Evolutionary conservation across 1,140 invertebrate species (phyloP), one percentile per base, ranked within the genome.

Genomic region (Calliopsis andreniformis): DNA sequence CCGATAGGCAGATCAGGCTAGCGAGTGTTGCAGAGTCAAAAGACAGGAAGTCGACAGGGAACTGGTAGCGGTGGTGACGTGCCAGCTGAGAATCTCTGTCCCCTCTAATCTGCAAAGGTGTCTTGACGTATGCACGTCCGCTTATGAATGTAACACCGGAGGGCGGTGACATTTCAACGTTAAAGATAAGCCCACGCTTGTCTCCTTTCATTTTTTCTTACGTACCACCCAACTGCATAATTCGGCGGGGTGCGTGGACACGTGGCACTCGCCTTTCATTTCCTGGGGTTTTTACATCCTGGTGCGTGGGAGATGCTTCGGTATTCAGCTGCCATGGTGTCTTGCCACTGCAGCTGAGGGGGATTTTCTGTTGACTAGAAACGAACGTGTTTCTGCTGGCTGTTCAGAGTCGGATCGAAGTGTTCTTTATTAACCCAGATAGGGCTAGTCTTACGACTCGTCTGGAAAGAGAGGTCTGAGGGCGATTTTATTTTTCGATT

Each of bases 111-210:
- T 45, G 49, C 18, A 56, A 67, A 75, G 42, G 72, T 58, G 42
- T 20, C 63, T 45, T 56, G 51, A 66, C 28, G 42, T 47, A 28
- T 47, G 35, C 35, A 10, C 35, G 42, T 51, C 23, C 23, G 53
- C 63, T 75, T 68, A 68, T 75, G 51, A 75, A 75, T 75, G 63
- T 66, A 68, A 68, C 62, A 75, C 42, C 39, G 72, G 10, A 58
- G 53, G 72, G 63, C 72, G 72, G 72, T 75, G 72, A 68, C 72
- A 75, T 75, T 75, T 75, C 64, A 47, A 28, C 63, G 30, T 67
- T 56, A 47, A 59, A 45, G 72, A 66, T 75, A 67, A 75, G 53
- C 63, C 72, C 35, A 75, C 63, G 32, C 53, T 51, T 35, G 35
- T 67, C 63, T 56, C 55, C 32, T 55, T 67, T 23, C 32, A 5